phyloP scores from a whole-genome alignment of 2,888 invertebrate genomes.

The Poecilobothrus nobilitatus region DNA sequence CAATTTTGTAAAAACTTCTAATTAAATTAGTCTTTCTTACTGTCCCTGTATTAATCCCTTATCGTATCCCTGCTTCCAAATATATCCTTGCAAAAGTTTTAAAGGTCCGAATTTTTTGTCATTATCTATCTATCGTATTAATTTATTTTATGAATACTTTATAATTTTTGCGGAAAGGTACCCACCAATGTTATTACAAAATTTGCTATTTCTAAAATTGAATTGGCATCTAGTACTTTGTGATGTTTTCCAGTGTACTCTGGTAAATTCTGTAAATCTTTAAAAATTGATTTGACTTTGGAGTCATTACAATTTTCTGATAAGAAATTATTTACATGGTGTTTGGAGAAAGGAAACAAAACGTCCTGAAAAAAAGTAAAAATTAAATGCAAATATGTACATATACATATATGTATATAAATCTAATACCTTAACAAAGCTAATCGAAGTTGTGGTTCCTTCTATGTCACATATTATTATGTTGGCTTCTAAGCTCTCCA shows the following conservation, averaged over 20 bases:
- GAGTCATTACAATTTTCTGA: constrained; percentile 60
- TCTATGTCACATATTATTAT: constrained; percentile 58
- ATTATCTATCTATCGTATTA: neutral
- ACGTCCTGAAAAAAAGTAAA: constrained; percentile 53
- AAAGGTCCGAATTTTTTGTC: constrained; percentile 73
- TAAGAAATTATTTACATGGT: constrained; percentile 63
- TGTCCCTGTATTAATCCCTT: constrained; percentile 73
- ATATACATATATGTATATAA: constrained; percentile 8
- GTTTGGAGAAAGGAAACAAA: constrained; percentile 67
- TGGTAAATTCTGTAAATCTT: constrained; percentile 51
- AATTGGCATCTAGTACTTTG: constrained; percentile 32
- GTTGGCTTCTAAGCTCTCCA: constrained; percentile 21
- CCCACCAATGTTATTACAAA: constrained; percentile 77
- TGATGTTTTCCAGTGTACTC: constrained; percentile 40
- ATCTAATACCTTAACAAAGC: constrained; percentile 54
- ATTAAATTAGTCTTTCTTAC: constrained; percentile 55
- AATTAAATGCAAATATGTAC: neutral
- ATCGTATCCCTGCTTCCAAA: constrained; percentile 80
- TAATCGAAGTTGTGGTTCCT: constrained; percentile 64
- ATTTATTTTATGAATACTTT: neutral
- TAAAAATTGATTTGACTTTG: constrained; percentile 58
- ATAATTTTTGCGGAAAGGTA: constrained; percentile 26
- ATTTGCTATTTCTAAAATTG: constrained; percentile 54
- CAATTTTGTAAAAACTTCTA: neutral
- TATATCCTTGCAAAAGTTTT: constrained; percentile 82